Conservation (phyloP, 92 coral and sea anemone genomes). For the Blastomussa wellsi region DNA sequence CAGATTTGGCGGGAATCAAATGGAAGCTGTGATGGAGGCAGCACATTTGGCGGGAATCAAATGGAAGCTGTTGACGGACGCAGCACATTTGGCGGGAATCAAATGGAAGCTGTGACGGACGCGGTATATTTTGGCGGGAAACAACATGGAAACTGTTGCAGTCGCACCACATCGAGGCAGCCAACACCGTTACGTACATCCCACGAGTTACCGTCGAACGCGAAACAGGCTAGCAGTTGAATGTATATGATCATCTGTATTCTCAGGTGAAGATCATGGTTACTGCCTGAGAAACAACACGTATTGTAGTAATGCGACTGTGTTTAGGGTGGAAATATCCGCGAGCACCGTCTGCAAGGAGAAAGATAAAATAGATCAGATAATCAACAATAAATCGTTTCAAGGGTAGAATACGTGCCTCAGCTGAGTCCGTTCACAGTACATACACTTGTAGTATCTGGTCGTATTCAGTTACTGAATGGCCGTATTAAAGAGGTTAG, state of each 20-base stretch:
- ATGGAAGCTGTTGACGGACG: not conserved
- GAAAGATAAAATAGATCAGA: not conserved
- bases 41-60: not conserved
- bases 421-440: not conserved
- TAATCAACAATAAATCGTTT: not conserved
- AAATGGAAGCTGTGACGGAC: not conserved
- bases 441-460: not conserved
- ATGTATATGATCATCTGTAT: not conserved
- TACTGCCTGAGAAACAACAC: conserved; percentile 77
- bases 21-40: too few relatives aligned
- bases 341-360: conserved; percentile 84
- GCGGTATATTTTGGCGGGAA: not conserved
- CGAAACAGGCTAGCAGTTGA: not conserved
- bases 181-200: not conserved
- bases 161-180: not conserved
- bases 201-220: not conserved
- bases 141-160: not conserved
- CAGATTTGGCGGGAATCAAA: too few relatives aligned
- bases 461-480: not conserved
- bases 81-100: not conserved
- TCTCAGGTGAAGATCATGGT: not conserved
- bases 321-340: conserved; percentile 90
- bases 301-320: conserved; percentile 84
- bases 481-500: too few relatives aligned
- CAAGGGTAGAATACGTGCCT: not conserved